Evolutionary conservation across 2,888 invertebrate genomes (phyloP).

Genomic region (Seira musarum): DNA sequence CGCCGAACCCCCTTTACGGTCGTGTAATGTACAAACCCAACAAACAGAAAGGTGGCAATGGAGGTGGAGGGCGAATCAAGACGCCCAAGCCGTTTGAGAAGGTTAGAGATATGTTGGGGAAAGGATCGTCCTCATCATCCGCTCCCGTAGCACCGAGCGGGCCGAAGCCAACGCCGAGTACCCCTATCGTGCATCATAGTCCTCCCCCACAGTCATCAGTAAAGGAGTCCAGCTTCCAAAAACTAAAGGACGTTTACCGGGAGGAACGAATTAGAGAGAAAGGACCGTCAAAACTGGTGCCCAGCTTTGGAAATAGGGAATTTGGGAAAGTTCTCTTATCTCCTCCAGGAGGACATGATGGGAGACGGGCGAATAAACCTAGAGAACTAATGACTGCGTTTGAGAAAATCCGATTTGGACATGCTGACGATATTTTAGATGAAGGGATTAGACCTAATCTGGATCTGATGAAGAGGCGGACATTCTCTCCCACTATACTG

Average conservation of each 20-base stretch:
- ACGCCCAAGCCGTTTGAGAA: constrained; percentile 63
- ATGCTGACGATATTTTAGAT: constrained; percentile 66
- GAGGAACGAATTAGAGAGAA: constrained; percentile 84
- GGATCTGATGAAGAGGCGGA: constrained; percentile 63
- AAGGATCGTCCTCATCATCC: constrained; percentile 68
- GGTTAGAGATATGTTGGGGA: constrained; percentile 73
- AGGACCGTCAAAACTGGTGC: constrained; percentile 74
- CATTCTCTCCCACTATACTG: constrained; percentile 56
- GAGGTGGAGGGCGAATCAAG: constrained; percentile 17
- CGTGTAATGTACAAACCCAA: constrained; percentile 56
- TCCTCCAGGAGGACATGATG: constrained; percentile 69
- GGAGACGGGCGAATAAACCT: constrained; percentile 68
- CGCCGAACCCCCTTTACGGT: constrained; percentile 64
- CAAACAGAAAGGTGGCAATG: constrained; percentile 44
- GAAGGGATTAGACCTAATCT: constrained; percentile 59
- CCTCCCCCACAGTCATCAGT: constrained; percentile 67
- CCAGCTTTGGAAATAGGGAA: constrained; percentile 50
- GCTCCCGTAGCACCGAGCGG: neutral
- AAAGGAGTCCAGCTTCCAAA: constrained; percentile 77
- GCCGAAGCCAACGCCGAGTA: constrained; percentile 23
- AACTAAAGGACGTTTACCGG: constrained; percentile 84
- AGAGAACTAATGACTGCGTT: constrained; percentile 69
- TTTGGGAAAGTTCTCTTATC: constrained; percentile 68
- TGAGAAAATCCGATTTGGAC: constrained; percentile 70
- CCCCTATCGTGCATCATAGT: constrained; percentile 61